phyloP scores from a whole-genome alignment of 2,113 vertebrate species.

The Esox niger region DNA sequence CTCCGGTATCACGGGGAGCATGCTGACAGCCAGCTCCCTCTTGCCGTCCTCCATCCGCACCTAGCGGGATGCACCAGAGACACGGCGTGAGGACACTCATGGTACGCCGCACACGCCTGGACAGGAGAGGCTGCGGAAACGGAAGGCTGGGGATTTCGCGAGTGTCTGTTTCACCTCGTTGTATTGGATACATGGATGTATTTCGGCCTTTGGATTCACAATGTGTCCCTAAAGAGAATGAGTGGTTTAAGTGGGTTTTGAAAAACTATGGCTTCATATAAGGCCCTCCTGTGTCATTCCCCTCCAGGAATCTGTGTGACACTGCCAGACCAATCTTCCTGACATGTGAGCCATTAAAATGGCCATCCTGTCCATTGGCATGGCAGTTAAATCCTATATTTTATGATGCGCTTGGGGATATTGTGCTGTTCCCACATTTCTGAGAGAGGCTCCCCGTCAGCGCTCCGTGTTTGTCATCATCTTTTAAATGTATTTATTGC shows the following conservation, averaged over 20 bases:
- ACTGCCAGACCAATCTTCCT: conserved; percentile 40
- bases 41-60: conserved; percentile 76
- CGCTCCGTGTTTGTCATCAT: conserved; percentile 71
- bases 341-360: conserved; percentile 49
- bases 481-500: conserved; percentile 79
- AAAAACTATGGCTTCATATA: background rate
- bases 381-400: conserved; percentile 63
- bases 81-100: background rate
- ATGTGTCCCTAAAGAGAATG: background rate
- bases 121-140: background rate
- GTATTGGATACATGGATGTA: background rate
- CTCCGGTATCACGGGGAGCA: conserved; percentile 80
- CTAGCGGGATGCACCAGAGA: conserved; percentile 49
- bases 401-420: conserved; percentile 62
- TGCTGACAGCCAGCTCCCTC: conserved; percentile 76
- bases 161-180: too few relatives aligned
- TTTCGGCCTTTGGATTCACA: too few relatives aligned
- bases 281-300: conserved; percentile 19
- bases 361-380: conserved; percentile 50
- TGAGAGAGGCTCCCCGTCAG: conserved; percentile 65
- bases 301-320: conserved; percentile 40
- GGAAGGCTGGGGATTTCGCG: conserved; percentile 10
- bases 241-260: background rate
- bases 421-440: conserved; percentile 70
- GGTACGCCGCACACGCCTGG: background rate